These are phyloP conservation scores for Drosophila ustulata DNA, from an alignment of 2,888 invertebrate genomes.

Conservation along the genomic window DNA sequence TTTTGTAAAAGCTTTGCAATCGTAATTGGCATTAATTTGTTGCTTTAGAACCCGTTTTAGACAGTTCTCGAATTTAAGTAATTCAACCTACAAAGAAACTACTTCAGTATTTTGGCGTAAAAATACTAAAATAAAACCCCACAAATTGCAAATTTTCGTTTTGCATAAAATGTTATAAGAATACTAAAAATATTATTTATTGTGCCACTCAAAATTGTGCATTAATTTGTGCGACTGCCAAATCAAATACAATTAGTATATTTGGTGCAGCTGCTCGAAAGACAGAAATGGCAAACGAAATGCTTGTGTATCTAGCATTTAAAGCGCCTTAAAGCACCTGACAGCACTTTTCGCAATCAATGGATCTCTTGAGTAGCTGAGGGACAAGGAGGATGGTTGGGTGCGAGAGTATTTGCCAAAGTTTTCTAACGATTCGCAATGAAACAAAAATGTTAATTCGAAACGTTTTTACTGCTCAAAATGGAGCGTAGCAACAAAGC, in stretches of 20 bases:
- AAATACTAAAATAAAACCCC: no score
- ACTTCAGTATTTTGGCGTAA: no score
- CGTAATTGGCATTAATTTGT: no score
- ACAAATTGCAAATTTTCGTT: no score
- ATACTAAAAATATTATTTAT: no score
- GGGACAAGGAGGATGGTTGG: background rate
- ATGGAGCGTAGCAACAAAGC: slow-evolving; percentile 10
- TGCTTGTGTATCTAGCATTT: background rate
- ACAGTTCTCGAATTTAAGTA: no score
- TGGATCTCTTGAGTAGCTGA: background rate
- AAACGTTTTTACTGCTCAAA: slow-evolving; percentile 54
- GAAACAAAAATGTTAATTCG: slow-evolving; percentile 51
- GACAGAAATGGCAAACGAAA: background rate
- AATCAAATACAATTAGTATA: no score
- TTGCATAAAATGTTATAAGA: no score
- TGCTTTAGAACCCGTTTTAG: no score
- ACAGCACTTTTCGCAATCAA: slow-evolving; percentile 4
- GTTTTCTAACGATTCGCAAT: slow-evolving; percentile 14
- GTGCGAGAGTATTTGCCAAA: background rate
- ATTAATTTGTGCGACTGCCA: background rate
- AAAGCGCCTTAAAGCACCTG: slow-evolving; percentile 1
- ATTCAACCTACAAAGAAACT: no score
- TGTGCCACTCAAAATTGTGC: no score
- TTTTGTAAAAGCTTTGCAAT: no score
- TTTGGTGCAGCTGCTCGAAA: background rate